These are phyloP conservation scores for Dasyurus viverrinus DNA, from an alignment of 2,113 vertebrate species.

Conservation along the genomic window DNA sequence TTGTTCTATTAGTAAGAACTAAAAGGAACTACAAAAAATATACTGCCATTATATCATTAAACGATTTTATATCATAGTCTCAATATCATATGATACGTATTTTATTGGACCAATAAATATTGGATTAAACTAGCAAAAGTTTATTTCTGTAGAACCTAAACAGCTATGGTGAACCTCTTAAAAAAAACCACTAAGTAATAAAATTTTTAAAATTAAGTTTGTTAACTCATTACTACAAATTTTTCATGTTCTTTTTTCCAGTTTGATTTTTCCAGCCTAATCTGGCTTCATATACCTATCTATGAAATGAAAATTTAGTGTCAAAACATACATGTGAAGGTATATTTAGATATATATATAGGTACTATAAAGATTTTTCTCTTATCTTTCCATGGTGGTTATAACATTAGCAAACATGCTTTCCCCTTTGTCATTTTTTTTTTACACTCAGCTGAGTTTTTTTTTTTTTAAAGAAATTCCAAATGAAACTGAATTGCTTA, in stretches of 20 bases:
- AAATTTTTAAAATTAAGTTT: neutral
- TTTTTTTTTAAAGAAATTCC: slow-evolving; percentile 36
- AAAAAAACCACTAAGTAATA: neutral
- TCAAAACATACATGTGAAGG: neutral
- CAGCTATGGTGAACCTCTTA: neutral
- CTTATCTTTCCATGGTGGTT: neutral
- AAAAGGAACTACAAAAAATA: neutral
- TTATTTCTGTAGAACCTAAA: neutral
- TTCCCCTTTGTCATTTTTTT: slow-evolving; percentile 7
- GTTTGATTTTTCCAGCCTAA: neutral
- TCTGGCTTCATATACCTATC: neutral
- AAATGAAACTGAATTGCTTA: slow-evolving; percentile 38
- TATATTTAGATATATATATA: too few species aligned
- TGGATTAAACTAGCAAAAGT: neutral
- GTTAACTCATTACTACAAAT: neutral
- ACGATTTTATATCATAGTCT: neutral
- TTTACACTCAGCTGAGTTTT: slow-evolving; percentile 34
- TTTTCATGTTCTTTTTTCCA: neutral
- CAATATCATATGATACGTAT: neutral
- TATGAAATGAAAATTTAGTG: slow-evolving; percentile 23
- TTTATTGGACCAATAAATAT: neutral
- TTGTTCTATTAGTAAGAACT: slow-evolving; percentile 14
- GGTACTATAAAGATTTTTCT: neutral
- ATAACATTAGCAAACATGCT: neutral
- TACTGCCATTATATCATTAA: neutral